A percentile compares a stretch with the other conserved stretches of the same genome.
phyloP scores from a whole-genome alignment of 2,797 vertebrate species.

The Sebastes cheni region DNA sequence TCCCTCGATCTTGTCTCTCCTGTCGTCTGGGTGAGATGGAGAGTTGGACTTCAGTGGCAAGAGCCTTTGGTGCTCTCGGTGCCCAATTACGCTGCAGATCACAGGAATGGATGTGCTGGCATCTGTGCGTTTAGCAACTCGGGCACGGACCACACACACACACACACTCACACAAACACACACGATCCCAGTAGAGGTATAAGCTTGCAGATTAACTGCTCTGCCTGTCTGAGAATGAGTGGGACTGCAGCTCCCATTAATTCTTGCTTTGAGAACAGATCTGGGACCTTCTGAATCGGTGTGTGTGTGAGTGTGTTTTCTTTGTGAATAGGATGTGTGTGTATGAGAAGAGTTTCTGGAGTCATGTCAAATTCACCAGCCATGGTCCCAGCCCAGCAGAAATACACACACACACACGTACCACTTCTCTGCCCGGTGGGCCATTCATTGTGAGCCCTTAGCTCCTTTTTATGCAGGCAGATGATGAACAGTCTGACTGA shows the following conservation, averaged over 20 bases:
- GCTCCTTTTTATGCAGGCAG: slow-evolving; percentile 21
- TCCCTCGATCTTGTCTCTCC: neutral
- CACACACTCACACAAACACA: neutral
- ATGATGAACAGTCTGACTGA: slow-evolving; percentile 51
- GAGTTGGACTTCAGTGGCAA: slow-evolving; percentile 18
- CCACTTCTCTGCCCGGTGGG: neutral
- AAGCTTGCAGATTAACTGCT: slow-evolving; percentile 54
- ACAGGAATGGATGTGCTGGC: slow-evolving; percentile 37
- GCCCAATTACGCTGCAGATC: slow-evolving; percentile 40
- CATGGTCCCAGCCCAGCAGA: slow-evolving; percentile 3
- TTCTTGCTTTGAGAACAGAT: slow-evolving; percentile 43
- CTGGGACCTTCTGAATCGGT: neutral
- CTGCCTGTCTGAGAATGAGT: slow-evolving; percentile 46
- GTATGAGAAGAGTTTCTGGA: slow-evolving; percentile 1
- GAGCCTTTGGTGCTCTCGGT: slow-evolving; percentile 22
- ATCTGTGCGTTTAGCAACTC: slow-evolving; percentile 36
- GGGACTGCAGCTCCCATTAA: slow-evolving; percentile 38
- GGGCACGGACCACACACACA: neutral
- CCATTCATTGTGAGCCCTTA: slow-evolving; percentile 5
- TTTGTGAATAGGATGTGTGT: neutral
- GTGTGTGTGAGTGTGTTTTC: neutral
- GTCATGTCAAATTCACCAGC: slow-evolving; percentile 35
- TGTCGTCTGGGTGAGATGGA: neutral
- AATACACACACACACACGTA: neutral
- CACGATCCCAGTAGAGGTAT: slow-evolving; percentile 18